These are phyloP conservation scores for Hyles euphorbiae DNA, from an alignment of 1,140 invertebrate genomes.

Conservation along the genomic window DNA sequence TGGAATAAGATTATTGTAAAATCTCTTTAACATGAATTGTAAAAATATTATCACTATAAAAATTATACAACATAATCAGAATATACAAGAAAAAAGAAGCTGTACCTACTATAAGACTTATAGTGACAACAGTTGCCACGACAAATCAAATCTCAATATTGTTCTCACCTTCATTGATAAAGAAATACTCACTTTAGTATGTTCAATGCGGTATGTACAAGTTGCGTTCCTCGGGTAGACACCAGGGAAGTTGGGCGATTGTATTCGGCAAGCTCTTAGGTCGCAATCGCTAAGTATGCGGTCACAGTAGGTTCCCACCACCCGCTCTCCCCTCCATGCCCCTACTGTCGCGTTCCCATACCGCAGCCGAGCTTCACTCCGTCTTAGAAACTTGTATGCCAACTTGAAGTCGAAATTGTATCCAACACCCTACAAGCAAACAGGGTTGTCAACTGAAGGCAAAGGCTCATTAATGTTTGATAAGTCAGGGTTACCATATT, in stretches of 20 bases:
- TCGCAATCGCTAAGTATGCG: constrained; percentile 84
- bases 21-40: too few species aligned
- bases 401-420: constrained; percentile 90
- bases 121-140: too few species aligned
- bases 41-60: too few species aligned
- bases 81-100: too few species aligned
- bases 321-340: constrained; percentile 82
- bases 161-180: too few species aligned
- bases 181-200: constrained; percentile 69
- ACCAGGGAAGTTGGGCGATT: constrained; percentile 91
- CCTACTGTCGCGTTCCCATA: constrained; percentile 84
- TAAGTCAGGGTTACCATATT: too few species aligned
- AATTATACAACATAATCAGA: too few species aligned
- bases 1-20: too few species aligned
- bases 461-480: constrained; percentile 6
- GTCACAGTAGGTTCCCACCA: constrained; percentile 86
- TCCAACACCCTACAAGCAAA: constrained; percentile 78
- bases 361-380: constrained; percentile 83
- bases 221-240: constrained; percentile 90
- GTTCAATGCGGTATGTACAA: constrained; percentile 86
- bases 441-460: constrained; percentile 9
- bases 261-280: constrained; percentile 81
- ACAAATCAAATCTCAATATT: too few species aligned
- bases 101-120: too few species aligned
- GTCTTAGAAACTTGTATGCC: constrained; percentile 87